Evolutionary conservation across 2,888 invertebrate genomes (phyloP), one percentile per base, ranked within the genome.

Genomic region (Lithophane semibrunnea): DNA sequence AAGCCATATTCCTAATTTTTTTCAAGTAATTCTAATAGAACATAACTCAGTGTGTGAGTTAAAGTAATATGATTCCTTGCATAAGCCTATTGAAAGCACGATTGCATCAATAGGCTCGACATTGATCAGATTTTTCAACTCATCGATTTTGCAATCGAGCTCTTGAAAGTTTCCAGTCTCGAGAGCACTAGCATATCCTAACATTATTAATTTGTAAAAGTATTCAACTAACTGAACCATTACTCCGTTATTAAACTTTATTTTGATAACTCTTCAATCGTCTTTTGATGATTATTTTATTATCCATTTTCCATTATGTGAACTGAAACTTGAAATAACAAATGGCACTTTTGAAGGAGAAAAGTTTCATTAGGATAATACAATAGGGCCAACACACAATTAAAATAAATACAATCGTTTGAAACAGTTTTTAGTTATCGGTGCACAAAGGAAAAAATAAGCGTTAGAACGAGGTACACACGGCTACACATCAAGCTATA

Each of bases 221-320:
- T 42, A 37, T 29, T 49, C 10, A 76, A 75, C 21, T 56, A 56
- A 49, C 49, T 74, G 60, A 74, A 72, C 24, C 16, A 21, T 61
- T 72, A 24, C n/a, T 60, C 42, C 24, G 37, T 52, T 74, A 42
- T 29, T 72, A 24, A 71, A 71, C 24, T 60, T 12, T 21, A 24
- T 13, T 37, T 37, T 52, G 21, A 42, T 29, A 29, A 42, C 37
- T 29, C 52, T 29, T 52, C 10, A 12, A 29, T 72, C 52, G 44
- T 29, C 21, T 73, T 49, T 54, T 52, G 4, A 18, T 44, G 13
- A 29, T 29, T 63, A n/a, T 54, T 54, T 44, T 44, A 16, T 54
- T 61, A 54, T 16, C 9, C n/a, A 44, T 72, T 72, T 75, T 63
- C 47, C 10, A 64, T 12, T 65, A 65, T n/a, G 54, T 37, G 44